These are phyloP conservation scores for Oreonectes daqikongensis DNA, from an alignment of 2,797 vertebrate genomes.

Conservation along the genomic window DNA sequence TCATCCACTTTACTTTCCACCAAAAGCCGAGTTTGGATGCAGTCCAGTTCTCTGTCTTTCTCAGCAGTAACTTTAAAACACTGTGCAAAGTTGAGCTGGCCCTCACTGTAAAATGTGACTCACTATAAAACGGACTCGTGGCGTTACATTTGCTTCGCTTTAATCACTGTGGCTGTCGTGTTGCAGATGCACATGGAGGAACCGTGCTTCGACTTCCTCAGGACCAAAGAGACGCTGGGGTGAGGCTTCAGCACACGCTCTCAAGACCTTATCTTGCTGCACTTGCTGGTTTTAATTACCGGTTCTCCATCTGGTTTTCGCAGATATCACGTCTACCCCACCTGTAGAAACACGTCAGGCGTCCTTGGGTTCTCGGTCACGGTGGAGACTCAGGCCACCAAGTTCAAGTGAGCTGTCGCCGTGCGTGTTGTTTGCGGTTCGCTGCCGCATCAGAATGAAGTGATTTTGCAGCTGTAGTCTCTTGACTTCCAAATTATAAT, in stretches of 20 bases:
- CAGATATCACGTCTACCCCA: conserved; percentile 93
- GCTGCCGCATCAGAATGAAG: conserved; percentile 17
- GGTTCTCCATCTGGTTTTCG: conserved; percentile 25
- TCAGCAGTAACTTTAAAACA: conserved; percentile 37
- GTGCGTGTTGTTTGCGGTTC: conserved; percentile 16
- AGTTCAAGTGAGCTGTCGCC: conserved; percentile 86
- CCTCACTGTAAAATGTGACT: conserved; percentile 20
- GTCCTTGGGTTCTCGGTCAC: conserved; percentile 94
- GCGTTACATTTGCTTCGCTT: conserved; percentile 1
- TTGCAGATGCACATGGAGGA: conserved; percentile 97
- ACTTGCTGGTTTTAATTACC: conserved; percentile 19
- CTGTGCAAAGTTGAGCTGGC: conserved; percentile 30
- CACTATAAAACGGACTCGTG: not conserved
- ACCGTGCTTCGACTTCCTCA: conserved; percentile 94
- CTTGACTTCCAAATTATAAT: conserved; percentile 41
- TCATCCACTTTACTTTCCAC: conserved; percentile 38
- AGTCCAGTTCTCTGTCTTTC: conserved; percentile 21
- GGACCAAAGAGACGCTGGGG: conserved; percentile 96
- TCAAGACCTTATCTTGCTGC: conserved; percentile 10
- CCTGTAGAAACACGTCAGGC: conserved; percentile 94
- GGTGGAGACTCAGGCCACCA: conserved; percentile 94
- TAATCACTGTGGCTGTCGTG: conserved; percentile 13
- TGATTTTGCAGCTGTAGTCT: conserved; percentile 32
- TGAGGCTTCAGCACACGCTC: conserved; percentile 59
- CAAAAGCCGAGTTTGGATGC: conserved; percentile 2